Evolutionary conservation across 2,888 invertebrate genomes (phyloP), one percentile per base, ranked within the genome.

Genomic region (Archips crataeganus): DNA sequence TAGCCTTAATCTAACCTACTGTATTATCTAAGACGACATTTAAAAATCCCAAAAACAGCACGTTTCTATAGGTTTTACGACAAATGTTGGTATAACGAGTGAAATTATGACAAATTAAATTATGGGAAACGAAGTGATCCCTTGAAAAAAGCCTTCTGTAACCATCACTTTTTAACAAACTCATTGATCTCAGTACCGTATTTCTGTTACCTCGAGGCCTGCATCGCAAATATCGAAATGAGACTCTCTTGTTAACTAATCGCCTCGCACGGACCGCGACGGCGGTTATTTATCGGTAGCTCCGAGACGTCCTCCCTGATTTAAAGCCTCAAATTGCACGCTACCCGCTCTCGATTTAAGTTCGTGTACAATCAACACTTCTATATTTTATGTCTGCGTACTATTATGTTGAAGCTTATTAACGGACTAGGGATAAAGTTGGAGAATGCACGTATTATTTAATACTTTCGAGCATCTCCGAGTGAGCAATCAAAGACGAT

Each of bases 251-350:
- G 89, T 91, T 89, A 90, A 87, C 89, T 91, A 92, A 92, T 91
- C 90, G 90, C 77, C 87, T 85, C 82, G 84, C 82, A 79, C 83
- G 81, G 81, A 78, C 78, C 80, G 66, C 77, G 80, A 60, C 60
- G 77, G 80, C 79, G 84, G 86, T 92, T 91, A 92, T 93, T 94
- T 93, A 93, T 93, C 93, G 92, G 93, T 91, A 93, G 94, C 93
- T 75, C 32, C 81, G 85, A 79, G 80, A 83, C 82, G 83, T 81
- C 83, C 84, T 80, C 82, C 86, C 83, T 93, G 94, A 94, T 94
- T 94, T 94, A 94, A 80, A 86, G 89, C 87, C 89, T 87, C 86
- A 94, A 94, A 94, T 94, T 94, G 93, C 93, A 90, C 84, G 85
- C 81, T 85, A 83, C 87, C 84, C 87, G 80, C 77, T 86, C 86